Percentiles rank a stretch among this genome's conserved stretches.
Evolutionary conservation across 2,888 invertebrate genomes (phyloP).

Genomic region (Calameuta pallipes): DNA sequence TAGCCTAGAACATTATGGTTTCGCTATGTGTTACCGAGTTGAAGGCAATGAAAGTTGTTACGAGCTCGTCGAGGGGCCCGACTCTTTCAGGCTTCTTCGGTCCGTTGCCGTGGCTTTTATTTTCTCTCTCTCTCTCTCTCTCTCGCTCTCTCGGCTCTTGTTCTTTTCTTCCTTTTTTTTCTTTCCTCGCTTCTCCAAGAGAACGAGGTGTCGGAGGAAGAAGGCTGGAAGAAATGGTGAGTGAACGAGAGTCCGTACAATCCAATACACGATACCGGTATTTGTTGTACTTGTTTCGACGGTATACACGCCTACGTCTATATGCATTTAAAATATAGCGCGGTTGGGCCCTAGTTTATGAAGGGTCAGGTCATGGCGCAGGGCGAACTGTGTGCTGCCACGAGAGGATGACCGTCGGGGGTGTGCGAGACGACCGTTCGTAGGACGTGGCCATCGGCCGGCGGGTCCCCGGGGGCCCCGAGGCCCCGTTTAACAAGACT

Average conservation of each 20-base stretch:
- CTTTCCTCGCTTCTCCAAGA: conserved; percentile 34
- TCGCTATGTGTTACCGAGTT: conserved; percentile 19
- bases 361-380: conserved; percentile 63
- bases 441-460: conserved; percentile 30
- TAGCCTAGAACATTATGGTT: conserved; percentile 12
- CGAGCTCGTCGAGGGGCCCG: conserved; percentile 16
- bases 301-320: conserved; percentile 63
- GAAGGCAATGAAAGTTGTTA: conserved; percentile 34
- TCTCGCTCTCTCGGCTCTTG: conserved; percentile 25
- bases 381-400: conserved; percentile 28
- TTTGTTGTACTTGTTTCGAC: conserved; percentile 60
- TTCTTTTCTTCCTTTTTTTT: conserved; percentile 5
- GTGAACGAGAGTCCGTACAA: conserved; percentile 27
- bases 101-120: conserved; percentile 5
- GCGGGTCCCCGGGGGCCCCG: conserved; percentile 39
- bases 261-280: conserved; percentile 48
- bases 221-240: neutral
- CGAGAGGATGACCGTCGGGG: conserved; percentile 29
- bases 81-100: neutral
- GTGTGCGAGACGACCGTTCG: conserved; percentile 28
- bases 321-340: conserved; percentile 64
- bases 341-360: conserved; percentile 65
- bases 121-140: conserved; percentile 16
- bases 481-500: conserved; percentile 64
- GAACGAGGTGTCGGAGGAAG: conserved; percentile 51